Evolutionary conservation across 2,113 vertebrate species (phyloP).

Genomic region (Mastomys coucha): DNA sequence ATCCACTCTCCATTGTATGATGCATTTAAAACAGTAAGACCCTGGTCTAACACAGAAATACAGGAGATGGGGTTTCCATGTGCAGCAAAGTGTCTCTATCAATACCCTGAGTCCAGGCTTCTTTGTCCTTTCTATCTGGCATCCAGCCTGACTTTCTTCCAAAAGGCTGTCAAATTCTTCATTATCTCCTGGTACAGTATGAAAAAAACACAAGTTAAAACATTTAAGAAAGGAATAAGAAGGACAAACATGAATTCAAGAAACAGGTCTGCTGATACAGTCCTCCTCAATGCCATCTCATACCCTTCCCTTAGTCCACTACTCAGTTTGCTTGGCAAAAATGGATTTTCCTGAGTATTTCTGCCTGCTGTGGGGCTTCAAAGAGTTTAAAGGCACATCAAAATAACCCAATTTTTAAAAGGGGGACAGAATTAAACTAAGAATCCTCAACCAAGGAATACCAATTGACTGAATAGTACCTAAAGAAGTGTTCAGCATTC

Average conservation of each 20-base stretch:
- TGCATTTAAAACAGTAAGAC: background rate
- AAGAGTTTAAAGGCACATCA: background rate
- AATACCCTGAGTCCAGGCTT: fast-evolving
- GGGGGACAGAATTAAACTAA: too few relatives aligned
- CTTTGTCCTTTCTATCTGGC: background rate
- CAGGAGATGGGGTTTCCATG: fast-evolving
- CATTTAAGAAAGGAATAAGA: too few relatives aligned
- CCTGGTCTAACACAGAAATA: fast-evolving
- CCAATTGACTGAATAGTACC: too few relatives aligned
- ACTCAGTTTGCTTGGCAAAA: background rate
- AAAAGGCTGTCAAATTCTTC: background rate
- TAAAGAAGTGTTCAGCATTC: too few relatives aligned
- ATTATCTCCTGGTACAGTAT: background rate
- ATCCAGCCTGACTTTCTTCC: background rate
- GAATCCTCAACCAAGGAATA: too few relatives aligned
- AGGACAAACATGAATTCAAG: too few relatives aligned
- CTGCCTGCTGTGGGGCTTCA: background rate
- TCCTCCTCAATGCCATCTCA: too few relatives aligned
- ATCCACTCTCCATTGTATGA: background rate
- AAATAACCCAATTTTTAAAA: too few relatives aligned
- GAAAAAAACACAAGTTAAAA: background rate
- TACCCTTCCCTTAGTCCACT: background rate
- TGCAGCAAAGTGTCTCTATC: background rate
- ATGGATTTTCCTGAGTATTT: too few relatives aligned
- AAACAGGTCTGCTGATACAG: fast-evolving